A percentile compares a stretch with the other conserved stretches of the same genome.
Conservation (phyloP, 2,113 vertebrate species). For the Otus sunia region DNA sequence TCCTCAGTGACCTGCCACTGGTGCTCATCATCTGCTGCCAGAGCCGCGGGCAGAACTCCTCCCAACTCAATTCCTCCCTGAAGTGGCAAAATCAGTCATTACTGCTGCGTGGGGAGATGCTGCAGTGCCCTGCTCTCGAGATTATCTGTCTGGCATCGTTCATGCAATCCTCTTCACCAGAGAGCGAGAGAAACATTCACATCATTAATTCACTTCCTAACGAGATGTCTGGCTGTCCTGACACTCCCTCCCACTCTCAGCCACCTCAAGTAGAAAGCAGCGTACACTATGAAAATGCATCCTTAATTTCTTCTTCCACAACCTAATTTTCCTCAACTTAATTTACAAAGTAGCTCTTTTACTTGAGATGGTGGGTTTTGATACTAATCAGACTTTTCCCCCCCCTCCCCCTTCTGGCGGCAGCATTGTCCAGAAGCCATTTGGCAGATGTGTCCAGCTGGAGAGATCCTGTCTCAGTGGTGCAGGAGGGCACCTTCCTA, state of each 20-base stretch:
- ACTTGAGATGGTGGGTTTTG: background rate
- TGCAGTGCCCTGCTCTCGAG: background rate
- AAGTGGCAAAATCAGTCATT: background rate
- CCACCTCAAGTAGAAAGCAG: conserved; percentile 5
- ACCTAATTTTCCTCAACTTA: background rate
- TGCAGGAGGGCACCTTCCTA: background rate
- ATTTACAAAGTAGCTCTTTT: background rate
- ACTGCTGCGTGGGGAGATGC: background rate
- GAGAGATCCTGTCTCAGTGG: background rate
- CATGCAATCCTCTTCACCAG: background rate
- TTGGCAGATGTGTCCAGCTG: background rate
- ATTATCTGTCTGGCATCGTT: background rate
- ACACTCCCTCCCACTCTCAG: conserved; percentile 39
- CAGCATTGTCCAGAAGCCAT: background rate
- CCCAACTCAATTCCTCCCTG: background rate
- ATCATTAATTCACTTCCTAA: conserved; percentile 23
- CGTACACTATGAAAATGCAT: background rate
- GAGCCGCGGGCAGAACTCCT: background rate
- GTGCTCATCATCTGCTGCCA: background rate
- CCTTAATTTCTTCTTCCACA: conserved; percentile 1
- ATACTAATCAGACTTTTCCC: background rate
- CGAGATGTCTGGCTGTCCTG: conserved; percentile 18
- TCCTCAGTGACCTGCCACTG: background rate
- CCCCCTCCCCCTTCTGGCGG: background rate
- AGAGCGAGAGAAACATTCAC: background rate